Evolutionary conservation across 2,113 vertebrate genomes (phyloP), one percentile per base, ranked within the genome.

Genomic region (Ceyx cyanopectus): DNA sequence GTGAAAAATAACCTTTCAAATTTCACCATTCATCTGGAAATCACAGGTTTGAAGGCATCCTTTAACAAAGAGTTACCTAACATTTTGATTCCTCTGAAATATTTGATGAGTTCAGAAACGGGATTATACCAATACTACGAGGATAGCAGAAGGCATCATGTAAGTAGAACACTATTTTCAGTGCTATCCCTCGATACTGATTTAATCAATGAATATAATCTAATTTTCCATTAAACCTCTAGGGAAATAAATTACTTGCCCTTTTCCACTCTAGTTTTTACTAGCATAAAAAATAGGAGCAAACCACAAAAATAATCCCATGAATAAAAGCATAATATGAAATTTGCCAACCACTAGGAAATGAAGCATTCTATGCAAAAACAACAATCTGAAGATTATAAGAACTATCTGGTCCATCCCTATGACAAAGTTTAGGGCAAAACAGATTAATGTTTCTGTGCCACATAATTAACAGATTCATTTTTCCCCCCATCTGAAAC

Each of bases 401-500:
- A 86, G 41, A 61, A 65, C 15, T 54, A 26, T 5, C 12, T 50
- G 54, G 70, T 87, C 58, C 67, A 85, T 73, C 75, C 87, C 63
- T 40, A 9, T 65, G 58, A 92, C 58, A 81, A 92, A 92, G 54
- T 79, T 92, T 41, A 72, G 66, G 79, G 81, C 87, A 81, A 85
- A 93, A 23, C 14, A 92, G 26, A 89, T 66, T 9, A 92, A 69
- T 21, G 48, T 67, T 90, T 58, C 54, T 21, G 32, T 58, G 32
- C 16, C 54, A 81, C 17, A 21, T 69, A 73, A 81, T 58, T 41
- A 78, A 89, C 56, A 92, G 41, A 87, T 91, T 85, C 86, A 69
- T 74, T 73, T 84, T 70, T 76, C 56, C 12, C 12, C 13, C 8
- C 5, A 67, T n/a, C 19, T 73, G 54, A 94, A 95, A 81, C 58